Evolutionary conservation across 2,888 invertebrate species (phyloP).

Genomic region (Brachyptera risi): DNA sequence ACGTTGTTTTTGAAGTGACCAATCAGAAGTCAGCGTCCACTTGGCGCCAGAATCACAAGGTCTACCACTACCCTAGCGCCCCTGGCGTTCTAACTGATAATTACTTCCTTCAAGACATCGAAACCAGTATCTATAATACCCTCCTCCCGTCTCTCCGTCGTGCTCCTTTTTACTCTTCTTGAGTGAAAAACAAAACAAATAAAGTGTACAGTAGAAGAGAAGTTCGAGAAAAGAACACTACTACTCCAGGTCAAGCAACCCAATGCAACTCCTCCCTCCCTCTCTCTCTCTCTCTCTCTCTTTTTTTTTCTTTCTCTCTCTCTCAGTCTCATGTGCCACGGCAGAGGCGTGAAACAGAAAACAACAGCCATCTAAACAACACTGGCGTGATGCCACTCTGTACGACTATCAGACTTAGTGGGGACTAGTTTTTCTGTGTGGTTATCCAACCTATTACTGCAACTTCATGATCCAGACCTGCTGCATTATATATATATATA

Average conservation of each 20-base stretch:
- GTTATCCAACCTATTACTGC: neutral
- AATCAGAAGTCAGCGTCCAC: neutral
- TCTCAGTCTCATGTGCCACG: too few species aligned
- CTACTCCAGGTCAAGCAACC: conserved; percentile 14
- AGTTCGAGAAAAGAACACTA: too few species aligned
- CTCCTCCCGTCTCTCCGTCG: neutral
- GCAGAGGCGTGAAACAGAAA: neutral
- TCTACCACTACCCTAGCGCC: conserved; percentile 19
- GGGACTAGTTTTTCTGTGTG: conserved; percentile 8
- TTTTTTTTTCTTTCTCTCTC: too few species aligned
- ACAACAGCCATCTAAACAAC: neutral
- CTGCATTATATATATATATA: neutral
- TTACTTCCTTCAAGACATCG: conserved; percentile 21
- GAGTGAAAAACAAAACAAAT: conserved; percentile 10
- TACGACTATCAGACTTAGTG: too few species aligned
- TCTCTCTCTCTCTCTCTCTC: too few species aligned
- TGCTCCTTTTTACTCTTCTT: too few species aligned
- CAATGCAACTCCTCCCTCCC: conserved; percentile 2
- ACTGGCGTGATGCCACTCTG: conserved; percentile 9
- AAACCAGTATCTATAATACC: neutral
- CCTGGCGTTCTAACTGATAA: neutral
- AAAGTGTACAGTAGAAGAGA: conserved; percentile 6
- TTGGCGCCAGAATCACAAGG: conserved; percentile 15
- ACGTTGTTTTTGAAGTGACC: neutral
- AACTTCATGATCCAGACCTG: neutral